Conservation (phyloP, 2,888 invertebrate species). For the Scelioninae gen. 1 region DNA sequence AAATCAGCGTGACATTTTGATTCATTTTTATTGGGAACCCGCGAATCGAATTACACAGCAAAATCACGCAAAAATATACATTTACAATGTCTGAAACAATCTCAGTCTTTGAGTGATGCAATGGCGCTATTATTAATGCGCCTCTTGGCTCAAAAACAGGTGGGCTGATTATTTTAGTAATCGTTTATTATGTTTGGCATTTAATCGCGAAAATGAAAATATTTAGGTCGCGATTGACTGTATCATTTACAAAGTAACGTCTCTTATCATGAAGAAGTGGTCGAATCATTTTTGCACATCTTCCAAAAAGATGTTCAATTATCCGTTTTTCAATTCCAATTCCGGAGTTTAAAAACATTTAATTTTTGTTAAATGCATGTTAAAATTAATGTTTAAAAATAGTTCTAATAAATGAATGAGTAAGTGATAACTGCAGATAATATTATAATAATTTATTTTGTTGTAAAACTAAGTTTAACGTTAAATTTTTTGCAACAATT, state of each 20-base stretch:
- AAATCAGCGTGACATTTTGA: no score
- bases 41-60: slow-evolving; percentile 64
- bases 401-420: no score
- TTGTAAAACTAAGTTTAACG: no score
- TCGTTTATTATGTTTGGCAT: slow-evolving; percentile 82
- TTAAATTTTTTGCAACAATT: neutral
- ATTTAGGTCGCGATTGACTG: slow-evolving; percentile 73
- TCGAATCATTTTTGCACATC: neutral
- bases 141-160: slow-evolving; percentile 81
- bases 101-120: slow-evolving; percentile 78
- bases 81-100: slow-evolving; percentile 63
- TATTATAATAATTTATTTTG: no score
- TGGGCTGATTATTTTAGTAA: slow-evolving; percentile 81
- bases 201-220: slow-evolving; percentile 73
- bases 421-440: no score
- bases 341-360: no score
- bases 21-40: slow-evolving; percentile 7
- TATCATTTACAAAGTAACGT: slow-evolving; percentile 63
- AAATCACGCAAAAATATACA: slow-evolving; percentile 54
- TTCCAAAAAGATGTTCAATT: neutral
- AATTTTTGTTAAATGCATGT: no score
- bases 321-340: no score
- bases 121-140: slow-evolving; percentile 81
- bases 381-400: no score
- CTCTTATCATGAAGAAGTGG: slow-evolving; percentile 39